Evolutionary conservation across 1,140 invertebrate species (phyloP).

Genomic region (Brachionus rubens): DNA sequence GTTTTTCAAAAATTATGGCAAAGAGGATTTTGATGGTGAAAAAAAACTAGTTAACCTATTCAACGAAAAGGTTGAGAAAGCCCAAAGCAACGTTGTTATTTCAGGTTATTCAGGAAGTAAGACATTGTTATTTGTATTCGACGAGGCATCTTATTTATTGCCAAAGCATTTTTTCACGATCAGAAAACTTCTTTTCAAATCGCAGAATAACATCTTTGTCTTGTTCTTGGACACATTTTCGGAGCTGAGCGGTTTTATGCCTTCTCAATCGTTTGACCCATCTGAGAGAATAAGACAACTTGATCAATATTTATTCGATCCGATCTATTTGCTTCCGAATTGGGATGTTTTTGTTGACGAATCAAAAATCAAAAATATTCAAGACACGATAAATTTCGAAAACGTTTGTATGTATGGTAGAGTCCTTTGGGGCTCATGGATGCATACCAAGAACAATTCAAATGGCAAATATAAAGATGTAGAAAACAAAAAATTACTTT

Average conservation of each 20-base stretch:
- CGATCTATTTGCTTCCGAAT: constrained; percentile 23
- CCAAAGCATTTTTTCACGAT: background rate
- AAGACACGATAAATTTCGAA: constrained; percentile 1
- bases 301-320: background rate
- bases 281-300: background rate
- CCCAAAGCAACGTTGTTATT: too few species aligned
- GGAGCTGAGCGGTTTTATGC: background rate
- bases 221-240: constrained; percentile 1
- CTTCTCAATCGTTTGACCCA: background rate
- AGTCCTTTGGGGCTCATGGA: constrained; percentile 10
- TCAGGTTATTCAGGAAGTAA: too few species aligned
- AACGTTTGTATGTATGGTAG: constrained; percentile 5
- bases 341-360: constrained; percentile 11
- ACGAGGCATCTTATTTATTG: too few species aligned
- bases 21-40: too few species aligned
- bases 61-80: too few species aligned
- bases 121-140: too few species aligned
- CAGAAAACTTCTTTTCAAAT: background rate
- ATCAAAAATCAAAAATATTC: background rate
- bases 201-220: constrained; percentile 9
- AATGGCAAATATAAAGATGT: constrained; percentile 1
- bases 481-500: background rate
- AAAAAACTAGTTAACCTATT: too few species aligned
- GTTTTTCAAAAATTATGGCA: too few species aligned
- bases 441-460: constrained; percentile 2